Evolutionary conservation across 2,797 vertebrate species (phyloP), one percentile per base, ranked within the genome.

Genomic region (Tragopan temminckii): DNA sequence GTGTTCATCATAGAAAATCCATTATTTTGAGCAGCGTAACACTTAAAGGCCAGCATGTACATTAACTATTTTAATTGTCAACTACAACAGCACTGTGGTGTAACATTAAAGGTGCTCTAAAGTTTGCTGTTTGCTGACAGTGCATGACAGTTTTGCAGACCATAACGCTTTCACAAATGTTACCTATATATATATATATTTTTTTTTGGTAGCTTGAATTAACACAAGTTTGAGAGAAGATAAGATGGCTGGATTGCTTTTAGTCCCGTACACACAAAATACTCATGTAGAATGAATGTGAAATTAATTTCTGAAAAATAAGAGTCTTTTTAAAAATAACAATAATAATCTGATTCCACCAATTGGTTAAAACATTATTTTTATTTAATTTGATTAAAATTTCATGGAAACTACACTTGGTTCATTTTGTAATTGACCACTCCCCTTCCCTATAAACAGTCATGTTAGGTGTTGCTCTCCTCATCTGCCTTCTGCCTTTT

Each of bases 1-100:
- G 35, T 59, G 91, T 88, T 95, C 88, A 89, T 78, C 75, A 9
- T 52, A 75, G 45, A 79, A 93, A 87, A 94, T 96, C 69, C 46
- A 55, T 95, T 96, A 91, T 67, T 85, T 78, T 77, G 78, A 88
- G 91, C 75, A 94, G 72, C 6, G 6, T 40, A 88, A 62, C 82
- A 75, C 82, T 92, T 82, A 94, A 86, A 91, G 89, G 83, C 92
- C 89, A 86, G 78, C 62, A 83, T 90, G 85, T 72, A 43, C 89
- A 93, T 96, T 93, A 94, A 77, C 66, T 88, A 85, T 92, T 88
- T 95, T 97, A 96, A 96, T 95, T 95, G 92, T 93, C 89, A 96
- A 95, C 67, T 88, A 11, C 74, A 95, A 86, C 80, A 88, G 91
- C 95, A 96, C 95, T 95, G 89, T 52, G 61, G 92, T 81, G 85